These are phyloP conservation scores for Neodontobutis hainanensis DNA, from an alignment of 2,113 vertebrate genomes.

Conservation along the genomic window DNA sequence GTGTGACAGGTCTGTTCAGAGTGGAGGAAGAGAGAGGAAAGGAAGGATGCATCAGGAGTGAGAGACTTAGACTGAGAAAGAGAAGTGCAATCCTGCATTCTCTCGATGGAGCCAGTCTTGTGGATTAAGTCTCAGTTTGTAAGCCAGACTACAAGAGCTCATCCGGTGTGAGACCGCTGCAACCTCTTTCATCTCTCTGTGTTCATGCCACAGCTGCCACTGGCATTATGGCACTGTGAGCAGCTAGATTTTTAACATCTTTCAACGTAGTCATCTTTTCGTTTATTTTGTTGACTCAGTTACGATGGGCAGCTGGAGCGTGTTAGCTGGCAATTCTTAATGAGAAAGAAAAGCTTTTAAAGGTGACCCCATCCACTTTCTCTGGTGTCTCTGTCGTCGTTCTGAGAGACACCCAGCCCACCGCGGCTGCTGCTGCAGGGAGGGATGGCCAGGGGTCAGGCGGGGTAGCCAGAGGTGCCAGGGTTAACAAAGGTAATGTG, in stretches of 20 bases:
- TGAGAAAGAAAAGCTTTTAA: constrained; percentile 27
- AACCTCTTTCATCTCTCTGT: constrained; percentile 20
- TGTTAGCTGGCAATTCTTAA: constrained; percentile 49
- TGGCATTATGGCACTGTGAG: constrained; percentile 78
- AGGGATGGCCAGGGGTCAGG: constrained; percentile 61
- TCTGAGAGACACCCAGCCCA: constrained; percentile 4
- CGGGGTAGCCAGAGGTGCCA: constrained; percentile 68
- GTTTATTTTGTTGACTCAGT: constrained; percentile 18
- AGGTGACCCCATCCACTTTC: constrained; percentile 37
- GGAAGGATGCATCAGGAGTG: constrained; percentile 41
- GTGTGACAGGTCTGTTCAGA: constrained; percentile 44
- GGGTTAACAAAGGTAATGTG: constrained; percentile 35
- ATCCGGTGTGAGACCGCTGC: constrained; percentile 48
- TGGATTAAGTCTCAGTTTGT: constrained; percentile 75
- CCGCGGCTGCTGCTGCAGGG: constrained; percentile 20
- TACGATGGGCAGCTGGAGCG: constrained; percentile 62
- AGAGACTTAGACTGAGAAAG: constrained; percentile 26
- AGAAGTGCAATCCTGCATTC: constrained; percentile 39
- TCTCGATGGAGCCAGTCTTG: constrained; percentile 40
- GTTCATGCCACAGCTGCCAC: constrained; percentile 40
- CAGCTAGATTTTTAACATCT: constrained; percentile 62
- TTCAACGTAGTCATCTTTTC: constrained; percentile 18
- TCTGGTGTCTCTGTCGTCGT: constrained; percentile 3
- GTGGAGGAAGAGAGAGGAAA: constrained; percentile 8
- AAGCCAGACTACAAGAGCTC: constrained; percentile 63